Conservation (phyloP, 2,113 vertebrate species). For the Ophiodon elongatus region DNA sequence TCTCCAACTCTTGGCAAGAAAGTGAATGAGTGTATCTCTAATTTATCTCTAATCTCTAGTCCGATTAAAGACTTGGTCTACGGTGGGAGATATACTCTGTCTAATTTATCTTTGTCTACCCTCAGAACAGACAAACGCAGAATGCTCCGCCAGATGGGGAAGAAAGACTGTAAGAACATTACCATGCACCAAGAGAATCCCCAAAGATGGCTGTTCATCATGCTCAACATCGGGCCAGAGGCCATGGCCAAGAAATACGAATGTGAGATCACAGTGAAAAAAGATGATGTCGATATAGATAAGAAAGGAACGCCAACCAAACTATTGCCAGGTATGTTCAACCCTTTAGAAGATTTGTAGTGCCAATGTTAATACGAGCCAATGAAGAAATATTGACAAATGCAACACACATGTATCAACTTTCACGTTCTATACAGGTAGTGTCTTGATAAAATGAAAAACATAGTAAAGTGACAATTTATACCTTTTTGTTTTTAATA, state of each 20-base stretch:
- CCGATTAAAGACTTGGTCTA: neutral
- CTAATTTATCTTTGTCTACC: neutral
- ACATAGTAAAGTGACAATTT: neutral
- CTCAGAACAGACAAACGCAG: neutral
- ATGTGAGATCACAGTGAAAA: slow-evolving; percentile 32
- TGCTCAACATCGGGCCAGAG: neutral
- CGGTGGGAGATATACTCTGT: neutral
- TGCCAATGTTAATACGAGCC: neutral
- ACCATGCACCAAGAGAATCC: neutral
- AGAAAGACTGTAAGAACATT: fast-evolving
- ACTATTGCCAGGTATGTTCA: slow-evolving; percentile 37
- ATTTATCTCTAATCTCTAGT: no score
- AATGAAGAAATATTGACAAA: neutral
- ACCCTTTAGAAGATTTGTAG: neutral
- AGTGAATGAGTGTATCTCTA: neutral
- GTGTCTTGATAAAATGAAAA: neutral
- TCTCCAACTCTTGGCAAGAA: neutral
- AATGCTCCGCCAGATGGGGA: slow-evolving; percentile 21
- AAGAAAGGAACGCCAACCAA: fast-evolving
- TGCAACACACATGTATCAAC: no score
- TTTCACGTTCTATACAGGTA: neutral
- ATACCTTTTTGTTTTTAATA: neutral
- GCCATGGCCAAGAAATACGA: neutral
- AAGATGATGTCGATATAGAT: fast-evolving
- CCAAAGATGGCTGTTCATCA: slow-evolving; percentile 26